Evolutionary conservation across 1,140 invertebrate genomes (phyloP).

Genomic region (Tetramorium alpestre): DNA sequence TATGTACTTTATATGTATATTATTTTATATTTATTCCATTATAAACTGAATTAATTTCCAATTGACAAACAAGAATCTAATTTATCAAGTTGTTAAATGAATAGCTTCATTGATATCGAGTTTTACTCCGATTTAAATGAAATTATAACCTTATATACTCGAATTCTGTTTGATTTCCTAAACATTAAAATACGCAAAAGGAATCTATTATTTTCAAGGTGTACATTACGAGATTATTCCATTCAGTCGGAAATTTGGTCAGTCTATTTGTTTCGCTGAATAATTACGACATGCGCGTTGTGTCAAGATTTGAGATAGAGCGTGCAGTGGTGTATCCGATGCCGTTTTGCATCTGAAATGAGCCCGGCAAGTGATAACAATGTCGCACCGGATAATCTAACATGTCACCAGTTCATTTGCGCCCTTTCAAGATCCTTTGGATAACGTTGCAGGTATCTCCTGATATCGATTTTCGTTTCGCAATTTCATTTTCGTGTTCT

Average conservation of each 20-base stretch:
- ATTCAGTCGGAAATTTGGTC: neutral
- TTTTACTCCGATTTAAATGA: neutral
- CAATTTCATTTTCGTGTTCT: neutral
- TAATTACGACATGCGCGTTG: slow-evolving; percentile 5
- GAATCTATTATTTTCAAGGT: neutral
- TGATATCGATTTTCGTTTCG: neutral
- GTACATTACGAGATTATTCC: neutral
- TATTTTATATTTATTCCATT: neutral
- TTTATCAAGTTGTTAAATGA: neutral
- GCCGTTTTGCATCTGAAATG: slow-evolving; percentile 64
- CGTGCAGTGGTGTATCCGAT: slow-evolving; percentile 3
- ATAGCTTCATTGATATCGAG: neutral
- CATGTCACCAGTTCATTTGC: slow-evolving; percentile 65
- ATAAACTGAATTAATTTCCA: neutral
- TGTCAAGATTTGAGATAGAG: neutral
- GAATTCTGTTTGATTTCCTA: neutral
- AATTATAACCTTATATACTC: slow-evolving; percentile 20
- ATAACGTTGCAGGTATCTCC: slow-evolving; percentile 68
- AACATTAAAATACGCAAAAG: neutral
- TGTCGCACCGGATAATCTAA: slow-evolving; percentile 65
- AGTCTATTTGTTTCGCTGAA: neutral
- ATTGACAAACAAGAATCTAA: slow-evolving; percentile 31
- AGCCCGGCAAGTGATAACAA: slow-evolving; percentile 43
- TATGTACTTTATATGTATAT: no score
- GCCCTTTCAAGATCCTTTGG: slow-evolving; percentile 59